Percentiles rank a stretch among this genome's conserved stretches.
phyloP scores from a whole-genome alignment of 1,140 invertebrate species.

The Andricus grossulariae region DNA sequence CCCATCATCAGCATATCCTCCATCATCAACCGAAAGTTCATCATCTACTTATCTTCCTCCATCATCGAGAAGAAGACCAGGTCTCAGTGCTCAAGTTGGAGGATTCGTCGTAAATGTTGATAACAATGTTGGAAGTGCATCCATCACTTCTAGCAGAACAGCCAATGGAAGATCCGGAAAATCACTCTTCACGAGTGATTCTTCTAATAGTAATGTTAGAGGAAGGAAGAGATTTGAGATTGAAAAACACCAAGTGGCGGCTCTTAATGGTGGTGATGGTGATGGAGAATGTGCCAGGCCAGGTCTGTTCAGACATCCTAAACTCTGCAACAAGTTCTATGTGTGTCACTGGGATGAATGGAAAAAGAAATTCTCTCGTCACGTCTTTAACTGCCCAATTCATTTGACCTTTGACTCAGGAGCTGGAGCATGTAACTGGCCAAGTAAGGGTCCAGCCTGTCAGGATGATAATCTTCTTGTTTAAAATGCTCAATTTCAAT shows the following conservation, averaged over 20 bases:
- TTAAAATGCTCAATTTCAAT: constrained; percentile 59
- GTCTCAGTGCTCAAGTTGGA: neutral
- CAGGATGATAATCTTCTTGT: constrained; percentile 82
- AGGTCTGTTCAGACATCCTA: constrained; percentile 89
- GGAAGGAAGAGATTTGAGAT: constrained; percentile 8
- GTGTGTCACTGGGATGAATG: constrained; percentile 89
- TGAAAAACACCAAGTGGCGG: neutral
- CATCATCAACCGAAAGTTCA: neutral
- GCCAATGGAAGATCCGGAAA: constrained; percentile 14
- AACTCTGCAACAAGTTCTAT: constrained; percentile 90
- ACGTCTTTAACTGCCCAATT: constrained; percentile 88
- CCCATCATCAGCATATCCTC: neutral
- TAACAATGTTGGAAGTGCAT: constrained; percentile 14
- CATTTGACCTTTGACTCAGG: constrained; percentile 86
- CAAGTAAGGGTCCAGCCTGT: constrained; percentile 87
- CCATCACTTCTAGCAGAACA: neutral
- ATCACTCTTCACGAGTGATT: neutral
- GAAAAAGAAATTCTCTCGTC: constrained; percentile 86
- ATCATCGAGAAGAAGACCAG: neutral
- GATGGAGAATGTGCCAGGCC: constrained; percentile 82
- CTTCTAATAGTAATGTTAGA: neutral
- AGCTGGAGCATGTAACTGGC: constrained; percentile 89
- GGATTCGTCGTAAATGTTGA: neutral
- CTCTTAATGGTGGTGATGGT: neutral
- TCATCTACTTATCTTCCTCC: neutral